Conservation (phyloP, 1,140 invertebrate genomes). For the Habropoda laboriosa region DNA sequence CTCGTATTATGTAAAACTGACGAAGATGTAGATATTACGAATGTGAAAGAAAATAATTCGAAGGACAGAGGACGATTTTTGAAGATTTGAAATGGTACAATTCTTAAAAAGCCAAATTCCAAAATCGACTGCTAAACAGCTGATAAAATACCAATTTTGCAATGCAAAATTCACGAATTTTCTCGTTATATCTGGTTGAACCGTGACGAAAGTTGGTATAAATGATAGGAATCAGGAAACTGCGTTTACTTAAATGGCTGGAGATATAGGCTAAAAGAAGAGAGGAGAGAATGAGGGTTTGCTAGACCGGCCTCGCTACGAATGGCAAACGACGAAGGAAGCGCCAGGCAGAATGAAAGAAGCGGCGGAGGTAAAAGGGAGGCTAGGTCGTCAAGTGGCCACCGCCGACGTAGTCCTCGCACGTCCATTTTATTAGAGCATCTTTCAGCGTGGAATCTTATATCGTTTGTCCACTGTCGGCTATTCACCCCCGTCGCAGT, state of each 20-base stretch:
- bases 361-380: constrained; percentile 56
- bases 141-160: no score
- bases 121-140: no score
- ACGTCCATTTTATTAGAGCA: constrained; percentile 75
- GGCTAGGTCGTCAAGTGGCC: constrained; percentile 72
- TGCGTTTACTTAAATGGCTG: constrained; percentile 62
- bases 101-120: no score
- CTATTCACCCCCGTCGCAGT: constrained; percentile 68
- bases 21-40: no score
- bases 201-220: neutral
- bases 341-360: constrained; percentile 65
- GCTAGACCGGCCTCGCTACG: constrained; percentile 36
- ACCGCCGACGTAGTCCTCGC: constrained; percentile 49
- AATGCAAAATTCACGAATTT: neutral
- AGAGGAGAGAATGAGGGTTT: constrained; percentile 32
- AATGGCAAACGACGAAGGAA: constrained; percentile 38
- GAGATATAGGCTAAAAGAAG: constrained; percentile 28
- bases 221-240: constrained; percentile 51
- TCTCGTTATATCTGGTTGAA: neutral
- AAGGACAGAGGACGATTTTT: no score
- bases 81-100: no score
- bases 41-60: no score
- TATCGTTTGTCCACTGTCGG: constrained; percentile 73
- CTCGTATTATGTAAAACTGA: no score
- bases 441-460: constrained; percentile 74